Base-by-base conservation (phyloP, 2,888 invertebrate species). In the Melanostoma mellinum region DNA sequence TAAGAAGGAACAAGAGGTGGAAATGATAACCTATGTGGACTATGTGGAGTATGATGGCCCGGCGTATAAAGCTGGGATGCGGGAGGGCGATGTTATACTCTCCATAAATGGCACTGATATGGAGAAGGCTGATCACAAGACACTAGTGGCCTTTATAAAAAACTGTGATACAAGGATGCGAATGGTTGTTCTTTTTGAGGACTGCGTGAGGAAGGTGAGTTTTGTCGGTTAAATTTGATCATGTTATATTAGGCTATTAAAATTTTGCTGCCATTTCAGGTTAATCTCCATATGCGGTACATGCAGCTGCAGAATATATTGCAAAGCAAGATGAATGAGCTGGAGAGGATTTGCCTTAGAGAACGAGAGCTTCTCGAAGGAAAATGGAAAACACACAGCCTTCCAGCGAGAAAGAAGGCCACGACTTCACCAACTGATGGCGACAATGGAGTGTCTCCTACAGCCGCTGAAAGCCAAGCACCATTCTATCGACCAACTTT, bases 21-120 rank as follows among this genome's bases (percentile, higher is more conserved):
- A 99, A 91, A 96, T 98, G 93, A 97, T 99, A 76, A 99, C 98
- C 0, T 99, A 99, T 90, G 98, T 99, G 55, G 99, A 99, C 89
- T 98, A 97, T 90, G 98, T 99, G 72, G 98, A 98, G 87, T 94
- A 95, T 81, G 97, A 97, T 86, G 98, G 98, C 0, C 96, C 98
- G 0, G 98, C 99, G 0, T 97, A 96, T 88, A 93, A 94, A 84
- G 96, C 98, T 0, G 99, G 99, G 4, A 97, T 99, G 96, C 93
- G 98, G 6, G 97, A 97, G 91, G 99, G 99, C 10, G 99, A 99
- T 91, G 98, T 99, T 50, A 98, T 99, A 87, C 92, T 99, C 46
- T 97, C 98, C 53, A 98, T 99, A 88, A 98, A 99, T 91, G 98
- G 98, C n/a, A 94, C 94, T 53, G 97, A 97, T 89, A 97, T 99